Base-by-base conservation (phyloP, 2,888 invertebrate species). In the Lithodes maja region DNA sequence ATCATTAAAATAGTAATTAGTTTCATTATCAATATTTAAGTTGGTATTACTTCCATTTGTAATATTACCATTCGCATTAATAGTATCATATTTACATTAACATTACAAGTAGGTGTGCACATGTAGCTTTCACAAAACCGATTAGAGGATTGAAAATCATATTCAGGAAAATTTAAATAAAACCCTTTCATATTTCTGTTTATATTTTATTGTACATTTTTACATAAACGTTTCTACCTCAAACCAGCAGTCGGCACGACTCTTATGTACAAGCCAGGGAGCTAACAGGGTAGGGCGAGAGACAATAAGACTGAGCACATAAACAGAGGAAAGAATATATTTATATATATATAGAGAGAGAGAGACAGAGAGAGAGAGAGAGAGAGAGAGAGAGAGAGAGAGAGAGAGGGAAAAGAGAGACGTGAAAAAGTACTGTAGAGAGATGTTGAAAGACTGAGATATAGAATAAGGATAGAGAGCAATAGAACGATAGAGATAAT, bases 141-240 rank as follows among this genome's bases (percentile, higher is more conserved):
- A 33, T 33, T 33, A 2, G 52, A 1, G 3, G 1, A 50, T 15
- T 68, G 68, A n/a, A 74, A 74, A n/a, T 3, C 54, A 79, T 3
- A 79, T 3, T 1, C 49, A 78, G 5, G 52, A 49, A 49, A 77
- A 77, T 7, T 12, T 33, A 49, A 49, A 77, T 61, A 74, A 7
- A n/a, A 74, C 74, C 17, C 2, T 7, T 68, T 68, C 71, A 12
- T 3, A 78, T 53, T 52, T 78, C 50, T 78, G 49, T 78, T 49
- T 3, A 78, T 53, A n/a, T 49, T 78, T 78, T 78, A 50, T 53
- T 77, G 77, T 77, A 77, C 52, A 52, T 52, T 50, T 78, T 3
- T 33, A 77, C 61, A 61, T 61, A 61, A 61, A 61, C 61, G 61
- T 61, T 61, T 61, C 61, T 61, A 61, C 61, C 61, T 61, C 61